Percentiles rank a stretch among this genome's conserved stretches.
phyloP scores from a whole-genome alignment of 2,888 invertebrate genomes.

The Morpho helenor region DNA sequence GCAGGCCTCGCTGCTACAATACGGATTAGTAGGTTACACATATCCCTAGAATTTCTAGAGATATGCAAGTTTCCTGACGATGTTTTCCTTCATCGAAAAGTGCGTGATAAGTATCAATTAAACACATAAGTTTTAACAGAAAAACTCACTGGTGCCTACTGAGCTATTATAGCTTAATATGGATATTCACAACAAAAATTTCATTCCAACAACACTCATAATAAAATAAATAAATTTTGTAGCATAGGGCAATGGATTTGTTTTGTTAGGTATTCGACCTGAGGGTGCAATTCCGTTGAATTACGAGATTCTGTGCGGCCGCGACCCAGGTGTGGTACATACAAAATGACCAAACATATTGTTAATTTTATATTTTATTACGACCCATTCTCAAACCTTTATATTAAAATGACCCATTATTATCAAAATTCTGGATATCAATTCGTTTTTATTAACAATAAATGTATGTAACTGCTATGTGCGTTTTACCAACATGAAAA shows the following conservation, averaged over 20 bases:
- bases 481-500: neutral
- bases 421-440: conserved; percentile 15
- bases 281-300: conserved; percentile 67
- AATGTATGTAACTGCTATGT: neutral
- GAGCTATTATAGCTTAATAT: too few species aligned
- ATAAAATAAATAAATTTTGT: conserved; percentile 28
- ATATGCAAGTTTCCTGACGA: too few species aligned
- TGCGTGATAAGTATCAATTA: too few species aligned
- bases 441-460: neutral
- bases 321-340: conserved; percentile 56
- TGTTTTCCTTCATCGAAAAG: too few species aligned
- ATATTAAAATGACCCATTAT: conserved; percentile 15
- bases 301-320: conserved; percentile 57
- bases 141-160: too few species aligned
- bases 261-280: conserved; percentile 35
- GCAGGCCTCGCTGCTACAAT: too few species aligned
- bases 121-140: too few species aligned
- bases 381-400: conserved; percentile 8
- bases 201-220: neutral
- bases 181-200: too few species aligned
- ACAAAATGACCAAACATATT: conserved; percentile 66
- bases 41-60: too few species aligned
- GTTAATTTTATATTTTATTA: conserved; percentile 56
- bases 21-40: too few species aligned
- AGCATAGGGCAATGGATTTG: conserved; percentile 32